Conservation (phyloP, 53 echinoderm and acorn worm genomes). For the Patiria pectinifera region DNA sequence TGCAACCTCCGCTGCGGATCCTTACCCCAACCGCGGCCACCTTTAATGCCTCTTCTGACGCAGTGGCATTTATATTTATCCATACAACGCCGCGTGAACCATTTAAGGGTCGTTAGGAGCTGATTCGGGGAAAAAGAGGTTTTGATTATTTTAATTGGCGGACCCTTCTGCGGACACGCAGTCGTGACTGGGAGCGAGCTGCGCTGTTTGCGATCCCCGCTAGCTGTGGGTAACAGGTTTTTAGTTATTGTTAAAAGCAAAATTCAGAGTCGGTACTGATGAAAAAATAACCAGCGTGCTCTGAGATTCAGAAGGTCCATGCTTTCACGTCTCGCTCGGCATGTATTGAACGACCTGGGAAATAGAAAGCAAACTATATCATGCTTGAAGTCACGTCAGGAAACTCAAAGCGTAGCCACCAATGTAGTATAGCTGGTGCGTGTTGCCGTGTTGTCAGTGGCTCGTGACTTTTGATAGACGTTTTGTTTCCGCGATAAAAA, state of each 20-base stretch:
- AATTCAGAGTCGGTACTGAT: not conserved
- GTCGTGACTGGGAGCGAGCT: not conserved
- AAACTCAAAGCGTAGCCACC: too few relatives aligned
- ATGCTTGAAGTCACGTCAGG: too few relatives aligned
- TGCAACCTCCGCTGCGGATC: not conserved
- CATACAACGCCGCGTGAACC: constrained; percentile 48
- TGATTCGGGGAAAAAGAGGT: constrained; percentile 30
- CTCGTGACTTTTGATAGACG: too few relatives aligned
- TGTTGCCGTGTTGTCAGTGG: too few relatives aligned
- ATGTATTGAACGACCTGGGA: not conserved
- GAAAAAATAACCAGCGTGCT: not conserved
- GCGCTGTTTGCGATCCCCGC: not conserved
- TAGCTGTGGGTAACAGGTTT: not conserved
- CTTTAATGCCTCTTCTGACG: not conserved
- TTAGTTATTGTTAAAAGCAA: constrained; percentile 18
- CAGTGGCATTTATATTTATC: constrained; percentile 28
- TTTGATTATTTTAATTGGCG: constrained; percentile 56
- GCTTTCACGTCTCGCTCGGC: not conserved
- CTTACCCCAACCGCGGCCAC: not conserved
- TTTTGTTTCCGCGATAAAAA: too few relatives aligned
- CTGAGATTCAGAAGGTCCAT: not conserved
- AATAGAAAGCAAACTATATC: not conserved
- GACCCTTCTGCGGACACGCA: constrained; percentile 32
- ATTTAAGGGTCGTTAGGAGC: constrained; percentile 49
- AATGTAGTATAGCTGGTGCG: too few relatives aligned